Base-by-base conservation (phyloP, 1,140 invertebrate genomes). In the Macrosteles quadrilineatus region DNA sequence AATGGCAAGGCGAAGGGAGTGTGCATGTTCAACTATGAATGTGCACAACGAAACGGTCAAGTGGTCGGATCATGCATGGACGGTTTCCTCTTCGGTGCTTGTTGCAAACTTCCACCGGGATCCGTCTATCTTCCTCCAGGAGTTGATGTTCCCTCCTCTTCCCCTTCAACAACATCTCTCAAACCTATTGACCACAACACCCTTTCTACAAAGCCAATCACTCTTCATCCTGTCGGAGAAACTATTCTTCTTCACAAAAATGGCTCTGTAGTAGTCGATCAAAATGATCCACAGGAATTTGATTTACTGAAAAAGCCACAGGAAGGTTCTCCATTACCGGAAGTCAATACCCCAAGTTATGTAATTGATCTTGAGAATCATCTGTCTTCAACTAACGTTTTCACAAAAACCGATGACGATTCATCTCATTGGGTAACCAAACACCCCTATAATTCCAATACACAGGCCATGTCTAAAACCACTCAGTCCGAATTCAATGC, bases 1-100 rank as follows among this genome's bases (percentile, higher is more conserved):
- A 77, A 75, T 72, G 77, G 77, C 69, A 82, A 76, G 73, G 76
- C 80, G 65, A 75, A 77, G 76, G 85, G 91, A n/a, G 88, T 94
- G 75, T 97, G 95, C 80, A 96, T 96, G 92, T 97, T 96, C 81
- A 95, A 95, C 80, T 93, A 95, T 76, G 93, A 97, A 78, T 97
- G 95, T 79, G 85, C 85, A 9, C 87, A 90, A 67, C 82, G 91
- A 70, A 88, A 88, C 11, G 94, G 95, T 1, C 87, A 90, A 76
- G 91, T 96, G 0, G 90, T 96, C 0, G 92, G 93, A 0, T 88
- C 94, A 3, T 97, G 95, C 75, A 93, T 95, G 87, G 93, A 96
- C 78, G 92, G 92, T 1, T 95, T 96, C 77, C 84, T 96, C 2
- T 96, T 96, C 76, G 94, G 94, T 4, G 92, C 93, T 2, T 97